phyloP scores from a whole-genome alignment of 2,888 invertebrate species.

The Eilema depressum region DNA sequence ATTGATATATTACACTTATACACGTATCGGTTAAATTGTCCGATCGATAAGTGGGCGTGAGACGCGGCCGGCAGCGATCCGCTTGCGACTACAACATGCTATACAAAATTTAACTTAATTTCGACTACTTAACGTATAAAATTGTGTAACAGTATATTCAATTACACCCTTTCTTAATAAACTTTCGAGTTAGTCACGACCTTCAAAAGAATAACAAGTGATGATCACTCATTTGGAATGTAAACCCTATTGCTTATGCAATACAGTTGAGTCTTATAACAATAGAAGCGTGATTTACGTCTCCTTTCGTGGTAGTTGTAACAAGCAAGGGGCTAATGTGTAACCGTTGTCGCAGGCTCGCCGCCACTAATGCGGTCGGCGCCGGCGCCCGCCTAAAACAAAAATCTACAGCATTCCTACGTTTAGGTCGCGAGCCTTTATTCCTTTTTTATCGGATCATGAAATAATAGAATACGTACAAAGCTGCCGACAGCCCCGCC shows the following conservation, averaged over 20 bases:
- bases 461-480: slow-evolving; percentile 81
- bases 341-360: slow-evolving; percentile 71
- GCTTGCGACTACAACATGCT: slow-evolving; percentile 25
- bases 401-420: slow-evolving; percentile 81
- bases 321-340: slow-evolving; percentile 76
- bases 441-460: slow-evolving; percentile 82
- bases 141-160: slow-evolving; percentile 16
- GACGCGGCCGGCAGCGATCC: slow-evolving; percentile 47
- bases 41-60: slow-evolving; percentile 81
- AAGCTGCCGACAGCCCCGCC: slow-evolving; percentile 70
- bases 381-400: slow-evolving; percentile 85
- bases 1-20: slow-evolving; percentile 77
- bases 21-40: slow-evolving; percentile 78
- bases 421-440: slow-evolving; percentile 77
- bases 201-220: slow-evolving; percentile 28
- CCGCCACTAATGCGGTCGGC: slow-evolving; percentile 81
- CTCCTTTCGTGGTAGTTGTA: slow-evolving; percentile 17
- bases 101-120: slow-evolving; percentile 27
- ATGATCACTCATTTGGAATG: slow-evolving; percentile 16
- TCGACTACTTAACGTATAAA: neutral
- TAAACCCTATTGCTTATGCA: slow-evolving; percentile 7
- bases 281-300: slow-evolving; percentile 7
- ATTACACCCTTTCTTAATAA: slow-evolving; percentile 35
- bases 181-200: slow-evolving; percentile 8
- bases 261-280: slow-evolving; percentile 19